A percentile compares a stretch with the other conserved stretches of the same genome.
Evolutionary conservation across 2,888 invertebrate species (phyloP).

Genomic region (Baronia brevicornis): DNA sequence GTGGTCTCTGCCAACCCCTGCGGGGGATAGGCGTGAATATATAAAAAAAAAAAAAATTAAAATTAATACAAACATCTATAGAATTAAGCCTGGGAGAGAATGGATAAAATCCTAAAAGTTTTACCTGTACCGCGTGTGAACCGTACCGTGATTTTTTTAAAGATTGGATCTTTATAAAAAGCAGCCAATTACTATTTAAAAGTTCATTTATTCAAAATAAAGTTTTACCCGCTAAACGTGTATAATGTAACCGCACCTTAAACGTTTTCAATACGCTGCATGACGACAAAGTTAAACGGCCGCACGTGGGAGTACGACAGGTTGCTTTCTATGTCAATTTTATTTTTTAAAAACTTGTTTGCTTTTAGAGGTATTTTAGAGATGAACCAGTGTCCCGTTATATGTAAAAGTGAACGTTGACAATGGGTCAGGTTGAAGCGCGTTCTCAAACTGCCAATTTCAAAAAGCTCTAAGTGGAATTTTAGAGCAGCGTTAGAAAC

Average conservation of each 20-base stretch:
- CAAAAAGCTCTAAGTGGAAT: conserved; percentile 27
- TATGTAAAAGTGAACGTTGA: conserved; percentile 37
- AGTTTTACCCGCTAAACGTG: conserved; percentile 1
- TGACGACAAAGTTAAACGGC: conserved; percentile 25
- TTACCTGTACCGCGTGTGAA: too few species aligned
- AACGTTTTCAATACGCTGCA: conserved; percentile 7
- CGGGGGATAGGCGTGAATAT: too few species aligned
- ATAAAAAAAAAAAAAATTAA: too few species aligned
- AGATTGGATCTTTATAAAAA: conserved; percentile 2
- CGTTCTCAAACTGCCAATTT: conserved; percentile 32
- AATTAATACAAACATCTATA: too few species aligned
- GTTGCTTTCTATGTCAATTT: conserved; percentile 51
- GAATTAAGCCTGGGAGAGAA: too few species aligned
- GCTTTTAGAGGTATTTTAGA: conserved; percentile 24
- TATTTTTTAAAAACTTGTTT: conserved; percentile 35
- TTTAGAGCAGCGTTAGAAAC: too few species aligned
- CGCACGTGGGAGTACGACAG: conserved; percentile 39
- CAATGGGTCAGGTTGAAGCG: conserved; percentile 40
- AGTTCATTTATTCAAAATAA: neutral
- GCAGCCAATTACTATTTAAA: neutral
- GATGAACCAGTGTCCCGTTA: conserved; percentile 48
- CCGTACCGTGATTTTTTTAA: too few species aligned
- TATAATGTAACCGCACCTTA: conserved; percentile 7
- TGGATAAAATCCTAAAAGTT: too few species aligned
- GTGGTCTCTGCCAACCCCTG: too few species aligned